Evolutionary conservation across 2,797 vertebrate genomes (phyloP), one percentile per base, ranked within the genome.

Genomic region (Bufotes viridis): DNA sequence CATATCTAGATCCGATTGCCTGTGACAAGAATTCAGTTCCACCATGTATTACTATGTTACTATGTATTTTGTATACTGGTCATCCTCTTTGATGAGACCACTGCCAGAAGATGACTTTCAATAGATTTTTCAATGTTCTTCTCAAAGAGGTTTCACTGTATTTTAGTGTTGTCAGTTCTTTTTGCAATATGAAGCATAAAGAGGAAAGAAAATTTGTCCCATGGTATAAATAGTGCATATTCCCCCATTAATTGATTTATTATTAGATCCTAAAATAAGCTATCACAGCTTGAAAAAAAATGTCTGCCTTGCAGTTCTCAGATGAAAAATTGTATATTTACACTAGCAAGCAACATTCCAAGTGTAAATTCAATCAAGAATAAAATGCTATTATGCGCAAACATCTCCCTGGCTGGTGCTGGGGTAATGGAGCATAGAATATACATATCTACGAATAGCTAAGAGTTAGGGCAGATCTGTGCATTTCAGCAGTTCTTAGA

Each of bases 351-450:
- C 86, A 93, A 86, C 20, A 49, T 87, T 92, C 81, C 76, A 85
- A 60, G 82, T 92, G 87, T 92, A 94, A 93, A 91, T 93, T 93
- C 92, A 92, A 90, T 94, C 91, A 93, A 88, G 87, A 94, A 92
- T 92, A 91, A 93, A 94, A 94, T 91, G 91, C 89, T 94, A 80
- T 93, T 94, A 91, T 29, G 11, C 90, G 90, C 90, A 92, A 93
- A 90, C 87, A 93, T 93, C 90, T 94, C 89, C 90, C 92, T 92
- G 90, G 90, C 90, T 94, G 91, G 82, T 93, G 86, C 90, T 90
- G 91, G 88, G 60, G 90, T 95, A 94, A 95, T 94, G 93, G 92
- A 93, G 92, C 93, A 91, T 93, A 90, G 88, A 90, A 92, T 93
- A 92, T 88, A 94, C 90, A 91, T 82, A 93, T 92, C 92, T 70